Percentiles rank a stretch among this genome's conserved stretches.
phyloP scores from a whole-genome alignment of 2,113 vertebrate genomes.

The Campylorhamphus procurvoides region DNA sequence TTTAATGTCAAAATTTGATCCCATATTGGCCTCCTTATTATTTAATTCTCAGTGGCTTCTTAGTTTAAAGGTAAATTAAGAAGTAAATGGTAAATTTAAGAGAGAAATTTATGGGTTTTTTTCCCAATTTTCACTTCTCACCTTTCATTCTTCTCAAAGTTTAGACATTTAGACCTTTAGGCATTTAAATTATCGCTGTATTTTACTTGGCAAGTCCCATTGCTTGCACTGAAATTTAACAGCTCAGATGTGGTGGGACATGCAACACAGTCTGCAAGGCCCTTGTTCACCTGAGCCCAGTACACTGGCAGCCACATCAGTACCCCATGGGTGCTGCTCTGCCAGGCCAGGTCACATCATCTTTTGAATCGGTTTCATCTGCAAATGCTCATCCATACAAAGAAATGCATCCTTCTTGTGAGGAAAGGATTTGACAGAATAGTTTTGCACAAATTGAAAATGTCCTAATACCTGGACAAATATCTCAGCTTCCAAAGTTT shows the following conservation, averaged over 20 bases:
- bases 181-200: neutral
- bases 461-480: neutral
- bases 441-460: neutral
- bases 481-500: neutral
- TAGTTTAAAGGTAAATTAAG: neutral
- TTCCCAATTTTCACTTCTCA: neutral
- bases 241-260: neutral
- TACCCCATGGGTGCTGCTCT: neutral
- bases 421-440: neutral
- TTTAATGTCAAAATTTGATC: neutral
- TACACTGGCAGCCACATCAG: neutral
- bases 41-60: neutral
- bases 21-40: neutral
- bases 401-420: neutral
- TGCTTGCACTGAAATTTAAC: neutral
- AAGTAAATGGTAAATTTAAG: neutral
- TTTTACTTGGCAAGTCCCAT: neutral
- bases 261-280: accelerated
- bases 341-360: neutral
- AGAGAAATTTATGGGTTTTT: neutral
- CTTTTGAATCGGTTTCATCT: neutral
- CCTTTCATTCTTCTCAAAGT: neutral
- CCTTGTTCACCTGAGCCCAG: neutral
- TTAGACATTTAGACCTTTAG: neutral
- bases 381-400: neutral